Evolutionary conservation across 92 coral and sea anemone species (phyloP).

Genomic region (Actinernus sp.): DNA sequence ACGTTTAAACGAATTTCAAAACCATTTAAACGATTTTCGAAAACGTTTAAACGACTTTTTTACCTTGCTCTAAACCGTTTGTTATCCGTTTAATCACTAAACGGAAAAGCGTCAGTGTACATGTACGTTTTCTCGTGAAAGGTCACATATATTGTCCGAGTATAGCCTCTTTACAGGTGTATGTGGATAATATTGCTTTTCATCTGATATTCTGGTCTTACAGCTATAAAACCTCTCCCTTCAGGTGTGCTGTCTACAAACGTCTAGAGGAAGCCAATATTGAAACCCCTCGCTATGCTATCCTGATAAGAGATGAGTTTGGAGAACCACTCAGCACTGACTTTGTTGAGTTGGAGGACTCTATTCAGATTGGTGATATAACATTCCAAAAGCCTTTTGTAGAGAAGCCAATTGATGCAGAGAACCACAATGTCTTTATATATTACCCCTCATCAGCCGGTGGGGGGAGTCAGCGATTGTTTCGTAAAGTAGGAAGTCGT

Average conservation of each 20-base stretch:
- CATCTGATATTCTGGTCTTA: too few species aligned
- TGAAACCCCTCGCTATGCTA: conserved; percentile 94
- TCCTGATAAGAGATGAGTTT: conserved; percentile 80
- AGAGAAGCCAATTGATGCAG: conserved; percentile 96
- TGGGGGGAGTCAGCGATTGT: conserved; percentile 96
- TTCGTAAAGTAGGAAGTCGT: conserved; percentile 94
- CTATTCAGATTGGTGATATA: conserved; percentile 84
- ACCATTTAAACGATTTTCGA: too few species aligned
- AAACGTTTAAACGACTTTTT: too few species aligned
- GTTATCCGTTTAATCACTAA: too few species aligned
- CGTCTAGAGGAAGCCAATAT: conserved; percentile 74
- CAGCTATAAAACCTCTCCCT: too few species aligned
- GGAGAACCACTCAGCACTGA: conserved; percentile 81
- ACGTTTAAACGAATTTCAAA: too few species aligned
- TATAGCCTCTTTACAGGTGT: too few species aligned
- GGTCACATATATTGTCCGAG: too few species aligned
- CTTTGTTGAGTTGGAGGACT: conserved; percentile 86
- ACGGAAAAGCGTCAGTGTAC: too few species aligned
- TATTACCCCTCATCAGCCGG: conserved; percentile 96
- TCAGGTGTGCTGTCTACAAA: conserved; percentile 87
- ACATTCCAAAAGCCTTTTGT: conserved; percentile 98
- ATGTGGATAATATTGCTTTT: too few species aligned
- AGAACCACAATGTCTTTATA: conserved; percentile 92
- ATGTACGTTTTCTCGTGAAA: too few species aligned
- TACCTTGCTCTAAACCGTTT: too few species aligned